A percentile compares a stretch with the other conserved stretches of the same genome.
These are phyloP conservation scores for Thalassaphorura encarpata DNA, from an alignment of 1,140 invertebrate genomes.

Conservation along the genomic window DNA sequence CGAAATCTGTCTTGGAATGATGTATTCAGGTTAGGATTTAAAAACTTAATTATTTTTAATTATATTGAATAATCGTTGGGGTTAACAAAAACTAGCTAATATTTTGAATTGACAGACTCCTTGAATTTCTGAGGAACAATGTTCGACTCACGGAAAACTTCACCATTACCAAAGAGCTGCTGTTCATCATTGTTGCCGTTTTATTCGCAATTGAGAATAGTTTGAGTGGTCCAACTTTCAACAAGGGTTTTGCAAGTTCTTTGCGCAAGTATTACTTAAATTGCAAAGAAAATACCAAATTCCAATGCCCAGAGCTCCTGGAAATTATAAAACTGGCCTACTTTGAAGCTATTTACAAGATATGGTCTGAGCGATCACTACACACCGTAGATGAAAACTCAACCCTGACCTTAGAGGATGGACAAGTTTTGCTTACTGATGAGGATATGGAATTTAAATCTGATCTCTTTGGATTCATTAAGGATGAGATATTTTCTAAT, in stretches of 20 bases:
- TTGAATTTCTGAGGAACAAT: constrained; percentile 39
- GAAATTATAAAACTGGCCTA: constrained; percentile 19
- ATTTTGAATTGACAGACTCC: constrained; percentile 39
- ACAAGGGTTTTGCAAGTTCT: constrained; percentile 13
- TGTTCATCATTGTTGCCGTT: constrained; percentile 42
- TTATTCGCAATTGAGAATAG: constrained; percentile 44
- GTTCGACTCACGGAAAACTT: constrained; percentile 7
- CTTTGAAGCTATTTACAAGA: constrained; percentile 12
- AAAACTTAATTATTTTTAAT: neutral
- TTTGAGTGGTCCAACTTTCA: neutral
- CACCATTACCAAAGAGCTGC: constrained; percentile 18
- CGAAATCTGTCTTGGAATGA: constrained; percentile 52
- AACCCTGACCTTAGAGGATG: neutral
- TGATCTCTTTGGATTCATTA: constrained; percentile 26
- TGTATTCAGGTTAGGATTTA: constrained; percentile 40
- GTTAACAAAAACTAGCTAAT: too few relatives aligned
- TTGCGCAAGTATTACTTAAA: constrained; percentile 25
- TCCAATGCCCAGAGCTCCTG: constrained; percentile 15
- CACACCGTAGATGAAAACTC: neutral
- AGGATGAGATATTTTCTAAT: constrained; percentile 18
- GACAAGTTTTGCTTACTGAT: constrained; percentile 6
- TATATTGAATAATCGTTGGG: neutral
- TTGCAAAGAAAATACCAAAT: constrained; percentile 2
- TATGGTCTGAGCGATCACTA: neutral
- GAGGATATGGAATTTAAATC: constrained; percentile 26